Base-by-base conservation (phyloP, 1,140 invertebrate genomes). In the Cydia strobilella region DNA sequence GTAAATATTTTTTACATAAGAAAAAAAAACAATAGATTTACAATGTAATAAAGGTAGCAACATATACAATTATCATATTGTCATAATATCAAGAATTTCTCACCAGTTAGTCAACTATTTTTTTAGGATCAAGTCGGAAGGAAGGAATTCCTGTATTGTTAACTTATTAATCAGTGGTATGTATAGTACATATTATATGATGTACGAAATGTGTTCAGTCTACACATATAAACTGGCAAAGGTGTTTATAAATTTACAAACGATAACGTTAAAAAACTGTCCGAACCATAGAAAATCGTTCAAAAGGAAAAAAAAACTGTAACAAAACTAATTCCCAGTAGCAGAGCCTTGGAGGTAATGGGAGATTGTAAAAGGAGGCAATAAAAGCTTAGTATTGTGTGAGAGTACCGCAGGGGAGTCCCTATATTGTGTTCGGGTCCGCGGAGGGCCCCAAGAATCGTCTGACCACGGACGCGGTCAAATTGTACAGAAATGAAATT, bases 401-500 rank as follows among this genome's bases (percentile, higher is more conserved):
- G 88, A 86, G 83, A 88, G 88, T 84, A 81, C 85, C 89, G 86
- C 83, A 84, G 89, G 90, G 90, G 86, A 86, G 80, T 84, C 79
- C 81, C 75, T 83, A 89, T 89, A 93, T 93, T 93, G 90, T 93
- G 81, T 86, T 85, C 84, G 85, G 83, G 85, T 82, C 91, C 86
- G 82, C 83, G 82, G 88, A 87, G 88, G 84, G 82, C 85, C 85
- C 83, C 83, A 90, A 87, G 86, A 90, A 90, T 87, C 88, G 88
- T 81, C 90, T 91, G 89, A 90, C 89, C 90, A 92, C 86, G 85
- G 86, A 84, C 88, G 88, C 91, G 91, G 90, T 92, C 90, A 93
- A 93, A 93, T 93, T 91, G 91, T 93, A 93, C 90, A 93, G 91
- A 93, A 93, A 93, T 93, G 91, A 93, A 93, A 93, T 93, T 93